phyloP scores from a whole-genome alignment of 2,113 vertebrate species.

The Gasterosteus aculeatus region DNA sequence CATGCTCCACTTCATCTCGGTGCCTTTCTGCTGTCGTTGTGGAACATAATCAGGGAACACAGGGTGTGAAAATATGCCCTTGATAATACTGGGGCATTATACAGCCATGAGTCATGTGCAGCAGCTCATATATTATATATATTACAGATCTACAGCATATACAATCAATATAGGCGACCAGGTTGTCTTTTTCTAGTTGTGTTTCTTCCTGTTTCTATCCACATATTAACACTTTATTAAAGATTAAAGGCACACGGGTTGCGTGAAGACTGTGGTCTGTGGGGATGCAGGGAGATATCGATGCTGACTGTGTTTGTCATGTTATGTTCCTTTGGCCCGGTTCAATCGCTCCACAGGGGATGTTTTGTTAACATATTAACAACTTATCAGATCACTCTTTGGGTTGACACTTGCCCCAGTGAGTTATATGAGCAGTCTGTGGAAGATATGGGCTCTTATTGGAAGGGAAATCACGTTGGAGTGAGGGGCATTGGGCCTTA shows the following conservation, averaged over 20 bases:
- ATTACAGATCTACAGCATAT: slow-evolving; percentile 1
- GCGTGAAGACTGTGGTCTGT: background rate
- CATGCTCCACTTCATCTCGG: slow-evolving; percentile 4
- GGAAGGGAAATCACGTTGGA: slow-evolving; percentile 12
- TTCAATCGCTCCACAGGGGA: background rate
- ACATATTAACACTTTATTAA: background rate
- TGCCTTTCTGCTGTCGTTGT: slow-evolving; percentile 14
- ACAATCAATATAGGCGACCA: background rate
- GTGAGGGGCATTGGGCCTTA: slow-evolving; percentile 29
- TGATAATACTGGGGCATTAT: background rate
- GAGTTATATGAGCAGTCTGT: background rate
- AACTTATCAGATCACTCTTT: background rate
- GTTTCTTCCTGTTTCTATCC: background rate
- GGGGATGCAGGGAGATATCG: slow-evolving; percentile 2
- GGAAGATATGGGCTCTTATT: slow-evolving; percentile 1
- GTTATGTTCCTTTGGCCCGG: background rate
- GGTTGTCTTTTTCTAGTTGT: background rate
- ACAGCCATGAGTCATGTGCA: slow-evolving; percentile 10
- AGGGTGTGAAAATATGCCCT: background rate
- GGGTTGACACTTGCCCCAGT: background rate
- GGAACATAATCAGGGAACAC: slow-evolving; percentile 20
- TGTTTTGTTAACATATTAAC: background rate
- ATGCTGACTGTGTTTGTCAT: background rate
- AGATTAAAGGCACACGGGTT: background rate
- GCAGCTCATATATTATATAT: slow-evolving; percentile 9